These are phyloP conservation scores for Syngnathus floridae DNA, from an alignment of 2,113 vertebrate species.

Conservation along the genomic window DNA sequence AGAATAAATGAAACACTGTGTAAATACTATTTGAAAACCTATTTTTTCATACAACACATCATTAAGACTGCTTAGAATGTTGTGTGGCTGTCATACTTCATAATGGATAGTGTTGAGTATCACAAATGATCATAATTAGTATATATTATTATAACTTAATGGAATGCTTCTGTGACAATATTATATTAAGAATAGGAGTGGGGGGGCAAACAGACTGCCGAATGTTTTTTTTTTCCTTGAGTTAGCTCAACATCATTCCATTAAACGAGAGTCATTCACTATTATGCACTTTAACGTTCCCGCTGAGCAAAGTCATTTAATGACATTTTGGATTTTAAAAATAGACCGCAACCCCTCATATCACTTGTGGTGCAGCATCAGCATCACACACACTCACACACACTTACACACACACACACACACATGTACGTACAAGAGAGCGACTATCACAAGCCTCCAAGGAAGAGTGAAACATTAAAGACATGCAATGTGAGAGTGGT, in stretches of 20 bases:
- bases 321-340: slow-evolving; percentile 20
- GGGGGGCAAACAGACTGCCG: background rate
- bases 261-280: slow-evolving; percentile 16
- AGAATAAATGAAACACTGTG: no score
- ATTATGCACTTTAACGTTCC: slow-evolving; percentile 13
- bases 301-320: slow-evolving; percentile 22
- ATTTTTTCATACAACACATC: background rate
- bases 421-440: slow-evolving; percentile 25
- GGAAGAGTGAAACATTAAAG: slow-evolving; percentile 65
- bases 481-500: slow-evolving; percentile 56
- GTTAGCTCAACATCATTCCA: slow-evolving; percentile 4
- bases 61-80: background rate
- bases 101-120: background rate
- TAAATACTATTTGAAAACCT: background rate
- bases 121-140: background rate
- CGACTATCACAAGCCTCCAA: slow-evolving; percentile 50
- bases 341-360: slow-evolving; percentile 33
- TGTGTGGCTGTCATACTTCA: background rate
- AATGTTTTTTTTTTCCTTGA: background rate
- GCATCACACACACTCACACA: background rate
- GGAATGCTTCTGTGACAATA: background rate
- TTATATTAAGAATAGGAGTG: background rate
- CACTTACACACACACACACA: slow-evolving; percentile 10
- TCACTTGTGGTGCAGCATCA: slow-evolving; percentile 20
- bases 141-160: background rate